These are phyloP conservation scores for Frankliniella intonsa DNA, from an alignment of 2,888 invertebrate species.

Conservation along the genomic window DNA sequence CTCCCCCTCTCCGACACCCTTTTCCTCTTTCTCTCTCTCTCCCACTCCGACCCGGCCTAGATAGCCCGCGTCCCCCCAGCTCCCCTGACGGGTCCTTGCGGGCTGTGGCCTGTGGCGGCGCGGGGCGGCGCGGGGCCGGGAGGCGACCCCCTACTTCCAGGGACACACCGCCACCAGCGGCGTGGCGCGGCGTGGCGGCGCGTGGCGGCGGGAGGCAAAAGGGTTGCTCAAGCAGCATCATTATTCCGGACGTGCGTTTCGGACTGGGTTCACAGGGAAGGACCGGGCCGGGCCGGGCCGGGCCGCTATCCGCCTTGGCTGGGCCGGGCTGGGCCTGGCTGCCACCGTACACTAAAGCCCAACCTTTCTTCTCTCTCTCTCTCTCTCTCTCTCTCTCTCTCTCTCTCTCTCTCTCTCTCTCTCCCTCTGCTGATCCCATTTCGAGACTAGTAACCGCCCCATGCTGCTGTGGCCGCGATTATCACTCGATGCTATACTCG, in stretches of 20 bases:
- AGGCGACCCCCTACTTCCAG: neutral
- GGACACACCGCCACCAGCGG: neutral
- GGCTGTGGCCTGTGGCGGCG: neutral
- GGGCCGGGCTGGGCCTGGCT: neutral
- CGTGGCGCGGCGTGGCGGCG: neutral
- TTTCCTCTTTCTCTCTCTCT: neutral
- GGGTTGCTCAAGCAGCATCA: neutral
- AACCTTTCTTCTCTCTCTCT: neutral
- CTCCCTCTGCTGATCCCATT: no score
- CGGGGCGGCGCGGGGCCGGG: neutral
- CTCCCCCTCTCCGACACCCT: neutral
- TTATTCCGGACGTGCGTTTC: constrained; percentile 1
- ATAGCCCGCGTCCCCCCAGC: neutral
- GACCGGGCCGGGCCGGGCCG: neutral
- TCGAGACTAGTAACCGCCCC: no score
- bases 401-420: no score
- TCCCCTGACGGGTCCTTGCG: neutral
- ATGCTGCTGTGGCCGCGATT: no score
- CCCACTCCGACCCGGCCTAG: no score
- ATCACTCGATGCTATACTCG: no score
- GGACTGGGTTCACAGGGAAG: no score
- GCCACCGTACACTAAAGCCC: neutral
- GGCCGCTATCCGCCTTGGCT: neutral
- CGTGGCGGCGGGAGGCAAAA: neutral
- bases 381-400: no score